These are phyloP conservation scores for Peribatodes rhomboidaria DNA, from an alignment of 2,888 invertebrate species.

Conservation along the genomic window DNA sequence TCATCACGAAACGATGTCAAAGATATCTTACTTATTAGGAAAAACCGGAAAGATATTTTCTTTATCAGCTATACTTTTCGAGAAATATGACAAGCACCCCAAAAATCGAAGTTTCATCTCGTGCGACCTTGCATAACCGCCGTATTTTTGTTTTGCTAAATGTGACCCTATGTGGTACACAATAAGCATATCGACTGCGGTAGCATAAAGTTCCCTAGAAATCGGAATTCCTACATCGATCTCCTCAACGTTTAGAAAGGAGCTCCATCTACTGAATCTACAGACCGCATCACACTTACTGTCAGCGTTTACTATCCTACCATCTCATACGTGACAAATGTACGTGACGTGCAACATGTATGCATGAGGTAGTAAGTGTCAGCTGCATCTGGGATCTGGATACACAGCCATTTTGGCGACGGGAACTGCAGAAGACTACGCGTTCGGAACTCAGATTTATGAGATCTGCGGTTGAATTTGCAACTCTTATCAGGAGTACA, in stretches of 20 bases:
- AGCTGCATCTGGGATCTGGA: constrained; percentile 5
- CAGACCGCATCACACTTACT: neutral
- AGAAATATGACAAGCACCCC: too few species aligned
- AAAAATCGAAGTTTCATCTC: too few species aligned
- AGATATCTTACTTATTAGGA: too few species aligned
- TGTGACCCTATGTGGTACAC: too few species aligned
- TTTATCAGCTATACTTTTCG: too few species aligned
- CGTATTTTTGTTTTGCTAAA: too few species aligned
- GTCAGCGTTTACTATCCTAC: neutral
- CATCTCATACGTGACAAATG: constrained; percentile 7
- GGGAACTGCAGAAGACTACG: neutral
- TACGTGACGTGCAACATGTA: neutral
- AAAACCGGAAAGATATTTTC: too few species aligned
- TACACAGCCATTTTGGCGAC: neutral
- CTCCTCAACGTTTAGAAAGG: neutral
- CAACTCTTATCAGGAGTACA: neutral
- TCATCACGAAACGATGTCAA: too few species aligned
- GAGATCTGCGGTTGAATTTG: neutral
- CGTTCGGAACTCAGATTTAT: constrained; percentile 2
- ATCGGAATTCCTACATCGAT: too few species aligned
- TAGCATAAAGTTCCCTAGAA: too few species aligned
- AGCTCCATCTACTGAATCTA: neutral
- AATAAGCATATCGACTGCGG: too few species aligned
- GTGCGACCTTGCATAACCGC: too few species aligned
- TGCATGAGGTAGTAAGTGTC: neutral